Conservation (phyloP, 2,888 invertebrate genomes). For the Sminthurides aquaticus region DNA sequence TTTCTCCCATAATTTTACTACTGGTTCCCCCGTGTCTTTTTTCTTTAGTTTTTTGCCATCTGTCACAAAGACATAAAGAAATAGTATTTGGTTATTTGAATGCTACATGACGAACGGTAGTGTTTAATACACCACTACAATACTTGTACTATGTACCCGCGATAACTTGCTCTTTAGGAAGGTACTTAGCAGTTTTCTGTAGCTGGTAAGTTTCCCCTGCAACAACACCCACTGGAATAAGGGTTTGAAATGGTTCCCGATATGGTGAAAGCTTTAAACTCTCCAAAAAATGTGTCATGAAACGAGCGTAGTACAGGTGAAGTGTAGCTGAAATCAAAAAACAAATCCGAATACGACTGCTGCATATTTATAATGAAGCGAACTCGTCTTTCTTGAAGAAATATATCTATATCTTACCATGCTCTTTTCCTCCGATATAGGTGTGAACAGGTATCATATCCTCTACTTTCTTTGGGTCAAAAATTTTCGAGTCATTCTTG, state of each 20-base stretch:
- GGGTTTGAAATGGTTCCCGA: constrained; percentile 80
- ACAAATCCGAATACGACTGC: too few species aligned
- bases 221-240: constrained; percentile 93
- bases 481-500: constrained; percentile 62
- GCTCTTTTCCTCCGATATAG: constrained; percentile 96
- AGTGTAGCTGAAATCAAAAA: constrained; percentile 70
- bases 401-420: constrained; percentile 52
- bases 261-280: constrained; percentile 64
- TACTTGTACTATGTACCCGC: too few species aligned
- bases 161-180: constrained; percentile 60
- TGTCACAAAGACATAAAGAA: not conserved
- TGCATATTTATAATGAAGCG: too few species aligned
- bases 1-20: constrained; percentile 83
- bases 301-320: constrained; percentile 94
- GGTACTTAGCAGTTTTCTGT: constrained; percentile 69
- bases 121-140: constrained; percentile 2
- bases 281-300: constrained; percentile 84
- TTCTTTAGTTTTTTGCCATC: constrained; percentile 21
- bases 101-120: not conserved
- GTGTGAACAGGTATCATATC: constrained; percentile 78
- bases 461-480: constrained; percentile 55
- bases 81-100: not conserved
- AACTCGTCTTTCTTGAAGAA: not conserved
- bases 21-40: constrained; percentile 52
- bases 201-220: constrained; percentile 73